Evolutionary conservation across 1,140 invertebrate species (phyloP).

Genomic region (Pristionchus pacificus): DNA sequence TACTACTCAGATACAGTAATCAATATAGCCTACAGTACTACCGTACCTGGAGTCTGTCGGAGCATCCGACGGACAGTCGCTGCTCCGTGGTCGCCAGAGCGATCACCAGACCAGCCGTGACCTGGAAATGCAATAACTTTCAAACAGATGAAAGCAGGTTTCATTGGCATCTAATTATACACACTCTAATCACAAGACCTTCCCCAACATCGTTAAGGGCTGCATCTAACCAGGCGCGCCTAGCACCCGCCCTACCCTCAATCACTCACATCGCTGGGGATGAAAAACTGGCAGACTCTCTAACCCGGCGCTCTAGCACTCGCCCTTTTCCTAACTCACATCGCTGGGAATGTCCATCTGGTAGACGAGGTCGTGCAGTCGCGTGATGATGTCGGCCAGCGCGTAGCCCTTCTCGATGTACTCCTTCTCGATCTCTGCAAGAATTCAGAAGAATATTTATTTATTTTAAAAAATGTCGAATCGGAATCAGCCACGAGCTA

Average conservation of each 20-base stretch:
- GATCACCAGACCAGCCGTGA: neutral
- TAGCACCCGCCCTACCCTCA: too few species aligned
- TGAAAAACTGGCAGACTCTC: too few species aligned
- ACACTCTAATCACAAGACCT: neutral
- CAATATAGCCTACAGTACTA: neutral
- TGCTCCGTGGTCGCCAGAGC: constrained; percentile 15
- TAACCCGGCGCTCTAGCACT: too few species aligned
- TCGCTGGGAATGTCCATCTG: constrained; percentile 36
- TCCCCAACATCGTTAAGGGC: neutral
- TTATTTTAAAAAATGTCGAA: too few species aligned
- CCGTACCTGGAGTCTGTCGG: neutral
- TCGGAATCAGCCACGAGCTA: constrained; percentile 25
- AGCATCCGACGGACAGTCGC: constrained; percentile 4
- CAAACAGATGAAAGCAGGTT: too few species aligned
- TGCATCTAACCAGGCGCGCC: too few species aligned
- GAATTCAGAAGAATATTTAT: constrained; percentile 26
- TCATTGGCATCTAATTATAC: too few species aligned
- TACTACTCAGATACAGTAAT: neutral
- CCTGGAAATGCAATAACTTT: constrained; percentile 7
- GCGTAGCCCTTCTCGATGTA: constrained; percentile 39
- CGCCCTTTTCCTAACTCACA: too few species aligned
- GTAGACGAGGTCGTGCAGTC: constrained; percentile 41
- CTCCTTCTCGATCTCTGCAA: constrained; percentile 40
- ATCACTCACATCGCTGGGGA: constrained; percentile 13
- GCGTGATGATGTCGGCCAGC: constrained; percentile 44